Conservation (phyloP, 2,797 vertebrate genomes). For the Acridotheres tristis region DNA sequence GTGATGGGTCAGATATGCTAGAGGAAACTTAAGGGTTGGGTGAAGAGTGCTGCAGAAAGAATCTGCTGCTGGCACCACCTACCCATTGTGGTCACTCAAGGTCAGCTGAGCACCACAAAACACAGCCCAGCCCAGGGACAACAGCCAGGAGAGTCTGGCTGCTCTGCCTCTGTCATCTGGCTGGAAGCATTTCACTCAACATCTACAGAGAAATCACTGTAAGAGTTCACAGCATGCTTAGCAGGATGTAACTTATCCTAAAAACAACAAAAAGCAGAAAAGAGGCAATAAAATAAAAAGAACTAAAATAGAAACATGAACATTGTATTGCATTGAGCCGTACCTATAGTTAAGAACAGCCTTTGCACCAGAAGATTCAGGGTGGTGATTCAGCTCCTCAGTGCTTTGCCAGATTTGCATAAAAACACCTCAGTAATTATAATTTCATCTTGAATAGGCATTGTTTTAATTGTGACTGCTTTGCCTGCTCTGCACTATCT, state of each 20-base stretch:
- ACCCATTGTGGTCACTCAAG: not conserved
- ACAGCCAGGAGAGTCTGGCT: not conserved
- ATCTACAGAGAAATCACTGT: not conserved
- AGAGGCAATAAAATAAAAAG: not conserved
- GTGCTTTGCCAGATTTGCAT: conserved; percentile 1
- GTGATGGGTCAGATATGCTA: not conserved
- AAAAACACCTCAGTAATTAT: conserved; percentile 6
- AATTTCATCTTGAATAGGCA: not conserved
- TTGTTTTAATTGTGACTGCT: not conserved
- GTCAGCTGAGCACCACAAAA: not conserved
- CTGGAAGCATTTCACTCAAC: not conserved
- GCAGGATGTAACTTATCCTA: not conserved
- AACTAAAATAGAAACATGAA: not conserved
- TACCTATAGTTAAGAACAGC: not conserved
- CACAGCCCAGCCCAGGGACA: not conserved
- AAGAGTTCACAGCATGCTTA: not conserved
- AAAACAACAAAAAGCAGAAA: not conserved
- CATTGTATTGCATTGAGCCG: not conserved
- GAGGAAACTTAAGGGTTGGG: not conserved
- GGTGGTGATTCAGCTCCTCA: not conserved
- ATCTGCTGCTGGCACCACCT: not conserved
- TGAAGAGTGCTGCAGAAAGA: not conserved
- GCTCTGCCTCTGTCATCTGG: not conserved
- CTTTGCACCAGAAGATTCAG: not conserved
- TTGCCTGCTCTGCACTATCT: not conserved